Base-by-base conservation (phyloP, 2,797 vertebrate genomes). In the Taeniopygia guttata region DNA sequence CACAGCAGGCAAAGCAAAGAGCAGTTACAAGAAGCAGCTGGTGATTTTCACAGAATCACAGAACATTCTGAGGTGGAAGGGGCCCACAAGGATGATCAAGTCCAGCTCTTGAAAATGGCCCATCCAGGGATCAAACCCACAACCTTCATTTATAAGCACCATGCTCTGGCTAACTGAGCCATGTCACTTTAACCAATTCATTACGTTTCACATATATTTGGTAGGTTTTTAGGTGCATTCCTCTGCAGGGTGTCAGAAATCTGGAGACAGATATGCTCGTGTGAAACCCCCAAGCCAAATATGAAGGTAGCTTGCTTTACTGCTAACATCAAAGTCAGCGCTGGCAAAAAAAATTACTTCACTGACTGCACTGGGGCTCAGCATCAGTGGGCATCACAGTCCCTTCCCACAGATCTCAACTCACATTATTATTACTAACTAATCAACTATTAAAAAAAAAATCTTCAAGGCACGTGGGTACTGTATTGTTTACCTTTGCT, bases 391-490 rank as follows among this genome's bases (percentile, higher is more conserved):
- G 40, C 76, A 85, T 70, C 73, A 75, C 38, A 68, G 6, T 27
- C 15, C 36, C 12, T 64, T 29, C 63, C 11, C 63, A 62, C 7
- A 49, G 32, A 69, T 40, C 26, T 85, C 42, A 88, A 5, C 27
- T 81, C 19, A 42, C 20, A 60, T 60, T 78, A 48, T 68, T 90
- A 64, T 60, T 78, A 48, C 64, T 90, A 60, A 86, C 72, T 82
- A 79, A 69, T 63, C 21, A 66, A 11, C 30, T 46, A 27, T 23
- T 90, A 40, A 26, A 69, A n/a, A n/a, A n/a, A 73, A 36, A 42
- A 22, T 1, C 13, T 58, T 25, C 25, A 19, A 68, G 66, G 76
- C 48, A 54, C 0, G 0, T 62, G 46, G 14, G 36, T 43, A 46
- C 62, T 86, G 48, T 43, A 9, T 43, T 89, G 36, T 73, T 94